Conservation (phyloP, 2,113 vertebrate genomes). For the Calyptommatus sinebrachiatus region DNA sequence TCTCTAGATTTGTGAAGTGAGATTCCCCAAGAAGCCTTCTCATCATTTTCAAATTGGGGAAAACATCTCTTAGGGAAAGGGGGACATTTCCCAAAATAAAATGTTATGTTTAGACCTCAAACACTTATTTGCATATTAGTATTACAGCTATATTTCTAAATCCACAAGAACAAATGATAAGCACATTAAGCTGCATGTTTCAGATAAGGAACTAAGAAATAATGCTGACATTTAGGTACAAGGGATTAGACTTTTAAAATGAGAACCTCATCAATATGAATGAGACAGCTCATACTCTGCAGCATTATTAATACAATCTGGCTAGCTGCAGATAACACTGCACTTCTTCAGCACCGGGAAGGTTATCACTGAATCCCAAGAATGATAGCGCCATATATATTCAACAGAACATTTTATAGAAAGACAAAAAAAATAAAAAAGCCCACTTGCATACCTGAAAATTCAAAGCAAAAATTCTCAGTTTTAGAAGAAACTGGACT, state of each 20-base stretch:
- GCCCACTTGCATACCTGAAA: background rate
- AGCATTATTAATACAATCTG: constrained; percentile 12
- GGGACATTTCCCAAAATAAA: constrained; percentile 7
- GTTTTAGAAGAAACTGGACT: background rate
- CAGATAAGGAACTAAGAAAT: constrained; percentile 26
- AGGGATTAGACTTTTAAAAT: constrained; percentile 16
- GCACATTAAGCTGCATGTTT: background rate
- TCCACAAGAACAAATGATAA: background rate
- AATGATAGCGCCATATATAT: constrained; percentile 9
- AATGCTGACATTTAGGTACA: constrained; percentile 7
- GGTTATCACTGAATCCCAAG: constrained; percentile 4
- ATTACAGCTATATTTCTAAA: constrained; percentile 6
- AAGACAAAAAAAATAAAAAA: background rate
- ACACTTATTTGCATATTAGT: constrained; percentile 11
- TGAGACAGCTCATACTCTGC: background rate
- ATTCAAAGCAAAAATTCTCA: background rate
- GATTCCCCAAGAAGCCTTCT: background rate
- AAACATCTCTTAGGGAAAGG: background rate
- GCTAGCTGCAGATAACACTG: constrained; percentile 21
- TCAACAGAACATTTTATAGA: constrained; percentile 22
- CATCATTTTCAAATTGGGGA: background rate
- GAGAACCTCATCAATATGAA: constrained; percentile 29
- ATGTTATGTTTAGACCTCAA: background rate
- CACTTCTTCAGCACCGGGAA: background rate
- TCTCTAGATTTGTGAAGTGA: background rate